Percentiles rank a stretch among this genome's conserved stretches.
Conservation (phyloP, 2,888 invertebrate genomes). For the Liopterus haemorrhoidalis region DNA sequence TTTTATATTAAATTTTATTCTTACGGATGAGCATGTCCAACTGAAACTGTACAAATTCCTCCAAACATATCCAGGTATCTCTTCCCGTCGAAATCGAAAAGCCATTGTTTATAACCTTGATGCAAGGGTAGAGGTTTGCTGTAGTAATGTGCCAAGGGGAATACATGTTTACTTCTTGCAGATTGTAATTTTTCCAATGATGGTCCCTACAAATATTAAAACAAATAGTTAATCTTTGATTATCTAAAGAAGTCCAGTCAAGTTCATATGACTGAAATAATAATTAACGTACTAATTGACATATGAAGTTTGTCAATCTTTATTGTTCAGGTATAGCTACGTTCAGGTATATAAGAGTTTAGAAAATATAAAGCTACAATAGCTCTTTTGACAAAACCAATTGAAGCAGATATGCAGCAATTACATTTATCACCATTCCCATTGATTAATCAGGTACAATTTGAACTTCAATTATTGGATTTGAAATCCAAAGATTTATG, state of each 20-base stretch:
- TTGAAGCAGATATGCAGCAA: too few species aligned
- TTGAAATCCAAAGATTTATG: too few species aligned
- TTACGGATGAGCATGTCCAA: conserved; percentile 97
- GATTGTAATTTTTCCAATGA: conserved; percentile 53
- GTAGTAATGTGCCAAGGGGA: conserved; percentile 70
- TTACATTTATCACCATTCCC: too few species aligned
- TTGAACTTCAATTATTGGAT: too few species aligned
- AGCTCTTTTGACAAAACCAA: too few species aligned
- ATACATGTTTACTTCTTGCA: conserved; percentile 58
- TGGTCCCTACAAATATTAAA: conserved; percentile 50
- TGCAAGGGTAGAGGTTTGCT: conserved; percentile 76
- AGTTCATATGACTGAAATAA: conserved; percentile 35
- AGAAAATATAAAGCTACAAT: too few species aligned
- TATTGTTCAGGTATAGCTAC: too few species aligned
- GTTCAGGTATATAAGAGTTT: too few species aligned
- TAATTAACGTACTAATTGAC: conserved; percentile 38
- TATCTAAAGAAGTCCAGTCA: conserved; percentile 38
- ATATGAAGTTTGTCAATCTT: too few species aligned
- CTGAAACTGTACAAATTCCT: conserved; percentile 95
- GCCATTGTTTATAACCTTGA: conserved; percentile 87
- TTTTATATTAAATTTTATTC: conserved; percentile 41
- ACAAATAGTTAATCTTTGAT: conserved; percentile 15
- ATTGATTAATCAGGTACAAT: too few species aligned
- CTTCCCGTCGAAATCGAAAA: conserved; percentile 79
- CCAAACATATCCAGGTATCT: conserved; percentile 93